Conservation (phyloP, 2,797 vertebrate genomes). For the Iguana delicatissima region DNA sequence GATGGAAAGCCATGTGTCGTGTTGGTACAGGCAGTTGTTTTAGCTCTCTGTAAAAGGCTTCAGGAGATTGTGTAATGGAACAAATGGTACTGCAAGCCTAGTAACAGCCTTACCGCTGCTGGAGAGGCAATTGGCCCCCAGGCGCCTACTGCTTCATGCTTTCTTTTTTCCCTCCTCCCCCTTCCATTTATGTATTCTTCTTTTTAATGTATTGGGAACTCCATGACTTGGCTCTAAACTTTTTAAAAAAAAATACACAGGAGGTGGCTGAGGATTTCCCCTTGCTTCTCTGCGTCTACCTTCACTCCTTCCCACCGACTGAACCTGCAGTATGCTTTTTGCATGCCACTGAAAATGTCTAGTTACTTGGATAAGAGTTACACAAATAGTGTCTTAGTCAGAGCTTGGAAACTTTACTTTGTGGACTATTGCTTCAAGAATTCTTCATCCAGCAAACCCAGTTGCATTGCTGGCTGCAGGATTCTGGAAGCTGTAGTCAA, state of each 20-base stretch:
- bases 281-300: constrained; percentile 29
- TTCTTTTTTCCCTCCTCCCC: constrained; percentile 56
- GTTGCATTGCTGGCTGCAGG: no score
- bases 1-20: constrained; percentile 90
- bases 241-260: constrained; percentile 64
- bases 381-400: background rate
- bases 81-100: constrained; percentile 94
- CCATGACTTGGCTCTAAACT: constrained; percentile 69
- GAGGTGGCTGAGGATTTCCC: constrained; percentile 39
- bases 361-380: constrained; percentile 40
- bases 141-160: constrained; percentile 91
- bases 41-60: constrained; percentile 91
- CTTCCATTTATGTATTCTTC: constrained; percentile 48
- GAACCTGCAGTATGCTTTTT: constrained; percentile 39
- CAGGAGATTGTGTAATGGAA: constrained; percentile 98
- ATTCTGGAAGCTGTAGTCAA: no score
- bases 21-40: constrained; percentile 90
- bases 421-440: no score
- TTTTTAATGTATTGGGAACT: constrained; percentile 71
- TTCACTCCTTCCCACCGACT: constrained; percentile 23
- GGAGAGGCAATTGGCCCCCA: constrained; percentile 89
- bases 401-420: no score
- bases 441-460: no score
- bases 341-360: background rate
- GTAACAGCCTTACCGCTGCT: constrained; percentile 96